Evolutionary conservation across 1,140 invertebrate species (phyloP).

Genomic region (Leptestheria dahalacensis): DNA sequence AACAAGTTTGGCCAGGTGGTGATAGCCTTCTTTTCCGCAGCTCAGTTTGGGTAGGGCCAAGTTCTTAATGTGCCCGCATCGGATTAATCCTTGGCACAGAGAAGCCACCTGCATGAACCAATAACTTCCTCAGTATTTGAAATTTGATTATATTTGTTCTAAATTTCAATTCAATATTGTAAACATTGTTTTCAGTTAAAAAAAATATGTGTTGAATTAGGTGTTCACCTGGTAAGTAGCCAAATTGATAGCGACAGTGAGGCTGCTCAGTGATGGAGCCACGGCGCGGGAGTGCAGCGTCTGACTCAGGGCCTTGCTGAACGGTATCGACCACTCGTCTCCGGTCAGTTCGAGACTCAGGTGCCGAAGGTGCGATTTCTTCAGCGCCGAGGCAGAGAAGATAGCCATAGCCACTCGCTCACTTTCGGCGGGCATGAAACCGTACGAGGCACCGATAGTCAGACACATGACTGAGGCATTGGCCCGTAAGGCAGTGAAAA

Average conservation of each 20-base stretch:
- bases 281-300: background rate
- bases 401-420: slow-evolving; percentile 8
- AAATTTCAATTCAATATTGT: no score
- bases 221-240: no score
- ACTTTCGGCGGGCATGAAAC: background rate
- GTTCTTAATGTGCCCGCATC: background rate
- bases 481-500: slow-evolving; percentile 6
- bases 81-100: background rate
- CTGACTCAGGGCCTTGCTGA: background rate
- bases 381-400: background rate
- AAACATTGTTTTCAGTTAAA: no score
- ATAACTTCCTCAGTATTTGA: no score
- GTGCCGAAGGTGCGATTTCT: slow-evolving; percentile 7
- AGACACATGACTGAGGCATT: slow-evolving; percentile 8
- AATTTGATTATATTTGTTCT: no score
- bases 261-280: background rate
- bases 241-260: background rate
- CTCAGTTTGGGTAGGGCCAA: slow-evolving; percentile 10
- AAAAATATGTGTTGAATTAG: no score
- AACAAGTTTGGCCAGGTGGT: background rate
- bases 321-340: background rate
- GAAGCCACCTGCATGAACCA: slow-evolving; percentile 2
- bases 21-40: slow-evolving; percentile 11
- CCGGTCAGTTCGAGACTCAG: slow-evolving; percentile 4
- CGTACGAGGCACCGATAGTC: slow-evolving; percentile 1